Evolutionary conservation across 2,888 invertebrate genomes (phyloP), one percentile per base, ranked within the genome.

Genomic region (Dione juno): DNA sequence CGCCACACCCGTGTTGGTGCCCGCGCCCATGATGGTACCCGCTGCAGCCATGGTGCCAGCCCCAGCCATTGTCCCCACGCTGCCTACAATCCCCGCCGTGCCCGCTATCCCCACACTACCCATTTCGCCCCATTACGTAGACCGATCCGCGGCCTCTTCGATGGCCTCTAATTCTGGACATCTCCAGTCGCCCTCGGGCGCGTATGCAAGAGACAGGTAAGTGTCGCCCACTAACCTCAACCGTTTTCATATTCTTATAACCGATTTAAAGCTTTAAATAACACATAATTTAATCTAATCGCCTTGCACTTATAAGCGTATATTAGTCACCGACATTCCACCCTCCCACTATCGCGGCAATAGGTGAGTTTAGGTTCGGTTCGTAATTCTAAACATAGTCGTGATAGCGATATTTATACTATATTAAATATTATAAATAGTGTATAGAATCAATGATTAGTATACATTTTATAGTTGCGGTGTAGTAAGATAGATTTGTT

Each of bases 401-500:
- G 3, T 10, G 28, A 13, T 53, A 19, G 1, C 40, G 7, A 40
- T 57, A 37, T 10, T 35, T n/a, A 16, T 35, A 28, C 14, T 28
- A 6, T 53, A 53, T 28, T 53, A 28, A 5, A 40, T 40, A 35
- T 37, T 35, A 37, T 19, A 48, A 48, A 48, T 48, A 50, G 50
- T 21, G 50, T 50, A 19, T 50, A 50, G 50, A 19, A 19, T 48
- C 48, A 54, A n/a, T 37, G 57, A n/a, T 1, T 41, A 41, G 59
- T 10, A 16, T 61, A 8, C 41, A 40, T 59, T 41, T 43, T 13
- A 19, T 28, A 21, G 57, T 63, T 63, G 48, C 63, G 63, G 48
- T 48, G 63, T 63, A 48, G 63, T 63, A 48, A 63, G 63, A 63
- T 48, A 63, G 63, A 63, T 63, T 63, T 63, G 35, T 63, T 63